A percentile compares a stretch with the other conserved stretches of the same genome.
phyloP scores from a whole-genome alignment of 2,797 vertebrate species.

The Eospalax fontanierii region DNA sequence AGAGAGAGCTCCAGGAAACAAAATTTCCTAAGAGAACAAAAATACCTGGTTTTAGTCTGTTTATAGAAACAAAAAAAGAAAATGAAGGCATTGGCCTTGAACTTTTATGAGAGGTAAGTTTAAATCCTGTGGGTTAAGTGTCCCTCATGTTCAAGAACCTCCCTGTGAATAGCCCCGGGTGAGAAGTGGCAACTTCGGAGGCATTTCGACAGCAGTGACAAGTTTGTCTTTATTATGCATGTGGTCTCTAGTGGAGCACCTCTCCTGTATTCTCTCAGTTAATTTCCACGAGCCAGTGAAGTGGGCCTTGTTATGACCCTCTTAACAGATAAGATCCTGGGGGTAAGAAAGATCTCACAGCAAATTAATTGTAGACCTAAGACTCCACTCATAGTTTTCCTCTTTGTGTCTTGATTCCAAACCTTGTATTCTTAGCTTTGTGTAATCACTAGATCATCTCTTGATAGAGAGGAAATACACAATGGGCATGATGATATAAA shows the following conservation, averaged over 20 bases:
- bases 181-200: background rate
- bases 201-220: background rate
- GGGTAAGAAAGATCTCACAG: conserved; percentile 2
- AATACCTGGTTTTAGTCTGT: conserved; percentile 11
- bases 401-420: conserved; percentile 8
- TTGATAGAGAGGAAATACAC: conserved; percentile 25
- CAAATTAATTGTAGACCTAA: background rate
- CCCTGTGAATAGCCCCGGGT: background rate
- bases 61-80: conserved; percentile 38
- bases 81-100: background rate
- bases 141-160: background rate
- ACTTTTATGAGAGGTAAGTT: background rate
- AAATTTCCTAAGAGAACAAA: conserved; percentile 34
- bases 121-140: background rate
- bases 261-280: background rate
- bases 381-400: background rate
- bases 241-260: background rate
- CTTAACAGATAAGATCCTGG: background rate
- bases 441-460: conserved; percentile 19
- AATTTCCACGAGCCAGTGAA: background rate
- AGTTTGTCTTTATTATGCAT: background rate
- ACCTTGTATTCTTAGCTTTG: conserved; percentile 23
- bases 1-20: background rate
- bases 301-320: background rate
- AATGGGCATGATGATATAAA: background rate